Percentiles rank a stretch among this genome's conserved stretches.
These are phyloP conservation scores for Saturnia japonica DNA, from an alignment of 2,888 invertebrate species.

Conservation along the genomic window DNA sequence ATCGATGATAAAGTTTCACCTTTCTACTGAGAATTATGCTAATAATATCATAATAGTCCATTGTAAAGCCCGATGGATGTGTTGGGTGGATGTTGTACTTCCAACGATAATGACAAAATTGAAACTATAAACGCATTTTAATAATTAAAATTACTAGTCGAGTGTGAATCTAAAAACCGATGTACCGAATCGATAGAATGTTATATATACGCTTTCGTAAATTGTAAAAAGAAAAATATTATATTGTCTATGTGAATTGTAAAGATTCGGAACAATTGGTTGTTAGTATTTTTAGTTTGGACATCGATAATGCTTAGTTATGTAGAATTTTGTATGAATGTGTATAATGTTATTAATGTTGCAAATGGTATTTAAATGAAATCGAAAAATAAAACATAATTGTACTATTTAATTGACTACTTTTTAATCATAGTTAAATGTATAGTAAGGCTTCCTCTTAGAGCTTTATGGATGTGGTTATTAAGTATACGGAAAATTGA, in stretches of 20 bases:
- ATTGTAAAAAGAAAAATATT: constrained; percentile 44
- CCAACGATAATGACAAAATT: constrained; percentile 18
- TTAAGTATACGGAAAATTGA: constrained; percentile 76
- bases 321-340: constrained; percentile 73
- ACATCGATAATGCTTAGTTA: constrained; percentile 74
- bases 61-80: neutral
- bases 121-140: constrained; percentile 37
- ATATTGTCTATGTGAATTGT: constrained; percentile 44
- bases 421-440: constrained; percentile 66
- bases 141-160: constrained; percentile 63
- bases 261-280: constrained; percentile 44
- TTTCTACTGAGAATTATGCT: neutral
- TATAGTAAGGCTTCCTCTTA: constrained; percentile 81
- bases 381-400: constrained; percentile 37
- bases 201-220: constrained; percentile 49
- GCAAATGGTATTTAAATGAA: constrained; percentile 69
- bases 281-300: constrained; percentile 46
- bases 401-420: constrained; percentile 51
- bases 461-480: constrained; percentile 77
- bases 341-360: constrained; percentile 71
- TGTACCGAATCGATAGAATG: constrained; percentile 46
- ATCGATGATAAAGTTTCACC: neutral
- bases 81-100: constrained; percentile 3
- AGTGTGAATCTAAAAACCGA: constrained; percentile 68
- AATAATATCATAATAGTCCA: neutral